Evolutionary conservation across 2,888 invertebrate species (phyloP), one percentile per base, ranked within the genome.

Genomic region (Temnothorax ravouxi): DNA sequence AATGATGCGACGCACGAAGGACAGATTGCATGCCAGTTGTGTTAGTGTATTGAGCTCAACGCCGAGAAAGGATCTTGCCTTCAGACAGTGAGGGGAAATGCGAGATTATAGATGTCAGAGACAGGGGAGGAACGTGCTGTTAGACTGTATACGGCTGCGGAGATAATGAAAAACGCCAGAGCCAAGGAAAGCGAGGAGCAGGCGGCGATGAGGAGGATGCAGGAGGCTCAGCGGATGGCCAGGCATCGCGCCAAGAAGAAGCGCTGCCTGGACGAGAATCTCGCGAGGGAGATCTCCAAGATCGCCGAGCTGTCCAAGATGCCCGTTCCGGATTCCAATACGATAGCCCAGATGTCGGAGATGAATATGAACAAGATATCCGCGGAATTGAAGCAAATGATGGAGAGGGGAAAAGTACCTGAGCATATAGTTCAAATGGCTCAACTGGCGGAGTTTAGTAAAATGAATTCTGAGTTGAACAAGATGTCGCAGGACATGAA

Each of bases 291-390:
- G 76, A 95, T 95, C 52, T 95, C 95, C 0, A 95, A 95, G 64
- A 95, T 95, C 4, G 95, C 95, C 0, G 95, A 95, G 77, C 87
- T 95, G 3, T 94, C 94, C 0, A 95, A 95, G 79, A 94, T 94
- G 91, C 59, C 79, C 2, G 21, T 66, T 21, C 94, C 94, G 0
- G 95, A 95, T 66, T 93, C 94, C 0, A 92, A 94, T 4, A 92
- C 93, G 1, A 93, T 95, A 29, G 94, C 94, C 3, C 95, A 95
- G 67, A 95, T 95, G 94, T 94, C 94, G 0, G 95, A 95, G 62
- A 92, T 95, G 88, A 95, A 95, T 52, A 94, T 95, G 94, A 95
- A 95, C 83, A 95, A 95, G 82, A 95, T 95, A n/a, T 95, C 95
- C 0, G 95, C 95, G 0, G 95, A 95, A 74, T 75, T 95, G 69